A percentile compares a stretch with the other conserved stretches of the same genome.
Evolutionary conservation across 2,113 vertebrate species (phyloP).

Genomic region (Leptocoma aspasia): DNA sequence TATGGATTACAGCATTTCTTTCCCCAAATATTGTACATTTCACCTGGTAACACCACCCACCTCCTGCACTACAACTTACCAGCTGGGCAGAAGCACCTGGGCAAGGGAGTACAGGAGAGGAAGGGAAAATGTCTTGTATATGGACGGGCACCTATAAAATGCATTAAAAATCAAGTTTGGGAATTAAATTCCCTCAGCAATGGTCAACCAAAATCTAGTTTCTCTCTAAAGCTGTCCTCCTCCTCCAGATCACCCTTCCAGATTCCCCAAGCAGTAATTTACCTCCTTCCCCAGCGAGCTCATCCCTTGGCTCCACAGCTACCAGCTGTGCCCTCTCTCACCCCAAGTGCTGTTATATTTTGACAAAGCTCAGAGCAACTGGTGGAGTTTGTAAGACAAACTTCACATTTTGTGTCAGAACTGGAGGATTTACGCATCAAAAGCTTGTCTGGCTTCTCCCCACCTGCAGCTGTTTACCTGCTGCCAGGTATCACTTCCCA

Average conservation of each 20-base stretch:
- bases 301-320: background rate
- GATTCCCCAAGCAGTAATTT: background rate
- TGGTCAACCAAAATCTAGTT: background rate
- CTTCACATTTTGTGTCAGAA: background rate
- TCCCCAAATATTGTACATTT: background rate
- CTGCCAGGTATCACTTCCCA: background rate
- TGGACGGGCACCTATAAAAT: background rate
- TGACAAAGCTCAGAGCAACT: background rate
- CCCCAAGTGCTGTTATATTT: rapidly evolving
- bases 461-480: background rate
- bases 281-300: background rate
- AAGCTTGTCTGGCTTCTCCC: slow-evolving; percentile 17
- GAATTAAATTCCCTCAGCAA: background rate
- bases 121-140: background rate
- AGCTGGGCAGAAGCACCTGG: background rate
- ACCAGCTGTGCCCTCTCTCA: background rate
- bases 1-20: background rate
- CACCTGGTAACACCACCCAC: background rate
- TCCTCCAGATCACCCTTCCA: background rate
- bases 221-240: background rate
- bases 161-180: background rate
- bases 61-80: background rate
- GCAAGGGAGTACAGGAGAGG: background rate
- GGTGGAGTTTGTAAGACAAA: background rate
- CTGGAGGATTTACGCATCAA: slow-evolving; percentile 53